phyloP scores from a whole-genome alignment of 2,113 vertebrate genomes.

The Megalops atlanticus region DNA sequence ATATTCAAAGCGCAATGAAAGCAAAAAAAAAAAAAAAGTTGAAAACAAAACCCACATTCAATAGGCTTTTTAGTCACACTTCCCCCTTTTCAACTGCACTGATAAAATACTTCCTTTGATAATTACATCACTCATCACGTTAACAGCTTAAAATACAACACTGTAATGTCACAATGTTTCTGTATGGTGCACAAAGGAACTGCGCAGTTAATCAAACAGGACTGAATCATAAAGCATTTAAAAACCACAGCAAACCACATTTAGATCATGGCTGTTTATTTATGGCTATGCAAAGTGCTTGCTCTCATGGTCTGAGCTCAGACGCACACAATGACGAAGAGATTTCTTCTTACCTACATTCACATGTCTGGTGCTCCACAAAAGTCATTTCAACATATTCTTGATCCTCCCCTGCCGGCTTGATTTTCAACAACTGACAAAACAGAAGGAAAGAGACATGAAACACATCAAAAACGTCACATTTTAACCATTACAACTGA shows the following conservation, averaged over 20 bases:
- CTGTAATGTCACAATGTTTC: background rate
- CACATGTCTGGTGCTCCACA: slow-evolving; percentile 79
- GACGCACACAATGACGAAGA: background rate
- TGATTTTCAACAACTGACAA: slow-evolving; percentile 74
- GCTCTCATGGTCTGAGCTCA: background rate
- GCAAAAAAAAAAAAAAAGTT: background rate
- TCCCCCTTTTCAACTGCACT: background rate
- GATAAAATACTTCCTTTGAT: background rate
- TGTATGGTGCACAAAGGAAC: background rate
- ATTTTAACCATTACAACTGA: background rate
- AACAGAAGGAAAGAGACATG: slow-evolving; percentile 19
- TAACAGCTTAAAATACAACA: background rate
- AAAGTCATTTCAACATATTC: slow-evolving; percentile 79
- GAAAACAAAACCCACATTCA: background rate
- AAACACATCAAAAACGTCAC: background rate
- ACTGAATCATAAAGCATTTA: background rate
- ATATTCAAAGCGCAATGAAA: too few species aligned
- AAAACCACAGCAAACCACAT: background rate
- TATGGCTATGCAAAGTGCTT: background rate
- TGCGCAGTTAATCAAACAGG: background rate
- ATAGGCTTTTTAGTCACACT: background rate
- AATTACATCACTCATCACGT: background rate
- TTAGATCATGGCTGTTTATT: background rate
- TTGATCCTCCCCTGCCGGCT: slow-evolving; percentile 64
- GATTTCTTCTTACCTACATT: slow-evolving; percentile 76